These are phyloP conservation scores for Paramisgurnus dabryanus DNA, from an alignment of 2,113 vertebrate species.

Conservation along the genomic window DNA sequence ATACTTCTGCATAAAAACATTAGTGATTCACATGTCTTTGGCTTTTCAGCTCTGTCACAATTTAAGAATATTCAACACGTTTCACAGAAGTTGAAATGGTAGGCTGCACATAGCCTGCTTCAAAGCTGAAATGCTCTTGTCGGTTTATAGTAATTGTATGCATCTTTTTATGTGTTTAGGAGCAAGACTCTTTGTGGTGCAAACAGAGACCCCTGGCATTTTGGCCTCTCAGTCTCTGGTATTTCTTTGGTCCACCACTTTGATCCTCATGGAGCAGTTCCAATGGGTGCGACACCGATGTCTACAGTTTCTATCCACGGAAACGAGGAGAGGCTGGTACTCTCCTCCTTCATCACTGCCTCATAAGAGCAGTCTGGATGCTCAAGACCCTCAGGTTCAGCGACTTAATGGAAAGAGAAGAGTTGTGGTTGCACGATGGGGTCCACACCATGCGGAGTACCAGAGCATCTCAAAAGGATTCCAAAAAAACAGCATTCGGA, in stretches of 20 bases:
- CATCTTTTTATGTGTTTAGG: constrained; percentile 7
- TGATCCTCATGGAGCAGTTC: constrained; percentile 74
- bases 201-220: constrained; percentile 8
- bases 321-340: constrained; percentile 61
- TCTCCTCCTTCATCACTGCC: constrained; percentile 45
- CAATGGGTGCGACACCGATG: constrained; percentile 78
- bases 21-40: not conserved
- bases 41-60: not conserved
- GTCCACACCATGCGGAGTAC: constrained; percentile 79
- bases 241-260: constrained; percentile 8
- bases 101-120: not conserved
- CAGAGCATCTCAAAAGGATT: constrained; percentile 77
- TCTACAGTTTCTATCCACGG: constrained; percentile 64
- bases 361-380: constrained; percentile 52
- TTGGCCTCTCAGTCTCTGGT: not conserved
- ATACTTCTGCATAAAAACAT: not conserved
- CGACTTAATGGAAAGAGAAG: constrained; percentile 74
- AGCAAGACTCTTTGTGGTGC: not conserved
- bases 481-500: constrained; percentile 86
- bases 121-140: not conserved
- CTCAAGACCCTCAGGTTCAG: constrained; percentile 44
- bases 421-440: constrained; percentile 77
- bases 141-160: not conserved
- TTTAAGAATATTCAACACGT: not conserved
- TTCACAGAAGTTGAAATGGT: not conserved